A percentile compares a stretch with the other conserved stretches of the same genome.
These are phyloP conservation scores for Amblyraja radiata DNA, from an alignment of 2,797 vertebrate species.

Conservation along the genomic window DNA sequence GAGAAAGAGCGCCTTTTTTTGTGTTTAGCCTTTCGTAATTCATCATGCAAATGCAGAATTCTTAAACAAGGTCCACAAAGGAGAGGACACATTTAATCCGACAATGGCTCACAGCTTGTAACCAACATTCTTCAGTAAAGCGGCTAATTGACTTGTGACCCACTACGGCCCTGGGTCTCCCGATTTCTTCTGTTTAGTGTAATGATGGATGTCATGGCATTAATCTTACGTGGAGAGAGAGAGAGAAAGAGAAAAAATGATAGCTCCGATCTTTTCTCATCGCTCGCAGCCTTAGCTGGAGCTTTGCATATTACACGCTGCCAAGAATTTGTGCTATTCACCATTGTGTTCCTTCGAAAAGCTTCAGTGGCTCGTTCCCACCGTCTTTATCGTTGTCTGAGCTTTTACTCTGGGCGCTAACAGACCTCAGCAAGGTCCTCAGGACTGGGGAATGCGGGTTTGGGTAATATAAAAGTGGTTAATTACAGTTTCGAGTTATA, in stretches of 20 bases:
- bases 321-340: neutral
- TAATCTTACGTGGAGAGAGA: slow-evolving; percentile 50
- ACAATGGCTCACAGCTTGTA: slow-evolving; percentile 49
- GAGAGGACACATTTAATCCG: slow-evolving; percentile 42
- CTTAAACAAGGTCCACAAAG: slow-evolving; percentile 47
- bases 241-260: neutral
- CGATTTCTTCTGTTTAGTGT: slow-evolving; percentile 42
- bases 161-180: slow-evolving; percentile 39
- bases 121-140: slow-evolving; percentile 46
- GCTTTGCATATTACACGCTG: slow-evolving; percentile 23
- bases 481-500: neutral
- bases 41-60: slow-evolving; percentile 46
- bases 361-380: neutral
- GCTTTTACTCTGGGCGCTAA: too few species aligned
- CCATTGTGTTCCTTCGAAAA: neutral
- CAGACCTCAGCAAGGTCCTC: neutral
- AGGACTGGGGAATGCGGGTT: neutral
- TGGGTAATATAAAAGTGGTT: neutral
- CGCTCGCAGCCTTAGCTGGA: slow-evolving; percentile 37
- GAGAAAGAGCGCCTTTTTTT: neutral
- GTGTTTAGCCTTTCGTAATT: slow-evolving; percentile 42
- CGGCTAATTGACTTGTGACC: slow-evolving; percentile 46
- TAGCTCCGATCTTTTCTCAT: slow-evolving; percentile 40
- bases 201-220: slow-evolving; percentile 50
- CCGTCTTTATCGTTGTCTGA: neutral